phyloP scores from a whole-genome alignment of 2,888 invertebrate species.

The Hipparchia semele region DNA sequence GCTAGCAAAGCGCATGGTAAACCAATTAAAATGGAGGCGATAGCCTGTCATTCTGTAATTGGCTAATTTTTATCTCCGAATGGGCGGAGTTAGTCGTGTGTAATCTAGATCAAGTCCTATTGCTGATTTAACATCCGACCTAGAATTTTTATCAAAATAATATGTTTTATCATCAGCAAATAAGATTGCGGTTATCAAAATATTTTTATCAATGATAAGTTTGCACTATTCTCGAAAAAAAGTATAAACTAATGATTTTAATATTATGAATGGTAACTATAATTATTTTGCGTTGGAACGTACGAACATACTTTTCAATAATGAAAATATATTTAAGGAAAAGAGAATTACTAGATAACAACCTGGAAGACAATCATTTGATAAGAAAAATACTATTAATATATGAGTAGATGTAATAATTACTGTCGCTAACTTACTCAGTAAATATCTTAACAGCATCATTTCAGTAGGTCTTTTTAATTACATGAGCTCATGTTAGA shows the following conservation, averaged over 20 bases:
- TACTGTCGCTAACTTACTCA: too few species aligned
- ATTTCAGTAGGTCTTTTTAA: background rate
- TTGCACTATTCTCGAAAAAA: too few species aligned
- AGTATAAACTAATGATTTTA: too few species aligned
- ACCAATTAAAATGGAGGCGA: constrained; percentile 77
- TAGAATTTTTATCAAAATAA: background rate
- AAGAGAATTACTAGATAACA: too few species aligned
- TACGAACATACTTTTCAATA: too few species aligned
- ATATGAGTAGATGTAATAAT: too few species aligned
- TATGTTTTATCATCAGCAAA: background rate
- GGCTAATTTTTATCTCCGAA: constrained; percentile 76
- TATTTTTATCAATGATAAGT: background rate
- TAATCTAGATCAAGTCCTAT: constrained; percentile 14
- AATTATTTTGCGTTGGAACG: too few species aligned
- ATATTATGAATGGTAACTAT: too few species aligned
- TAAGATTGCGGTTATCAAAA: background rate
- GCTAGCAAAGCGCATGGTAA: constrained; percentile 5
- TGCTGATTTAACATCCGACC: constrained; percentile 5
- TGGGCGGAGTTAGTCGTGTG: constrained; percentile 62
- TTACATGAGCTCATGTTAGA: background rate
- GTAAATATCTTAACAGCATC: background rate
- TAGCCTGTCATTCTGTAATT: constrained; percentile 78
- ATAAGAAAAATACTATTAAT: too few species aligned
- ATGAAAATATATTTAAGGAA: too few species aligned
- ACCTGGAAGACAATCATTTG: too few species aligned